Conservation (phyloP, 2,113 vertebrate species). For the Rallus limicola region DNA sequence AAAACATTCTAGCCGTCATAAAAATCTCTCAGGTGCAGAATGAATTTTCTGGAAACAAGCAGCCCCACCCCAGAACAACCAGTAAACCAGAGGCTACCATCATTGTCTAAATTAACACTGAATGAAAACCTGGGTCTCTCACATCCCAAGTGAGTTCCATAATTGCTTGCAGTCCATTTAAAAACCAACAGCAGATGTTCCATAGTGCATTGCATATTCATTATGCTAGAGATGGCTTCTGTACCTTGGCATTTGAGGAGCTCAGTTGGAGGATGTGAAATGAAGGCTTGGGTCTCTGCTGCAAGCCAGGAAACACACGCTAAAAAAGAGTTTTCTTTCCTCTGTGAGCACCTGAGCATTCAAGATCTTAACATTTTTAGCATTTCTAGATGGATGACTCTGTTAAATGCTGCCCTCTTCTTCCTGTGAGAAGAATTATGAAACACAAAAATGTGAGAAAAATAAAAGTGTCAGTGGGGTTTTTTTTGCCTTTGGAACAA, state of each 20-base stretch:
- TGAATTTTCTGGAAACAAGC: conserved; percentile 3
- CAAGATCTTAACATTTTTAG: background rate
- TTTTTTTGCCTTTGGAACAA: background rate
- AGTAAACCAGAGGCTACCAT: background rate
- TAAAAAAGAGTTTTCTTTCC: background rate
- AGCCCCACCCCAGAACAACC: background rate
- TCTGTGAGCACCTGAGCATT: background rate
- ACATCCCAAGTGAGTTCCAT: background rate
- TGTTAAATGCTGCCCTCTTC: background rate
- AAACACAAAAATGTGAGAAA: background rate
- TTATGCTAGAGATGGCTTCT: background rate
- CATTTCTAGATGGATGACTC: background rate
- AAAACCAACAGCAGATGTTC: conserved; percentile 7
- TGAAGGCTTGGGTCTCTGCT: background rate
- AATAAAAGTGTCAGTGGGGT: background rate
- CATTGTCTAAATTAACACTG: background rate
- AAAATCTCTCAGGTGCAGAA: background rate
- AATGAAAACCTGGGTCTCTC: background rate
- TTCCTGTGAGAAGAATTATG: background rate
- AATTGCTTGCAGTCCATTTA: background rate
- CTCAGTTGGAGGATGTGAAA: background rate
- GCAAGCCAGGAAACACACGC: background rate
- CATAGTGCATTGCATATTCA: background rate
- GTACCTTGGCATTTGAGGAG: background rate
- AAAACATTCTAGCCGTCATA: background rate